Evolutionary conservation across 2,888 invertebrate genomes (phyloP).

Genomic region (Lasioglossum leucozonium): DNA sequence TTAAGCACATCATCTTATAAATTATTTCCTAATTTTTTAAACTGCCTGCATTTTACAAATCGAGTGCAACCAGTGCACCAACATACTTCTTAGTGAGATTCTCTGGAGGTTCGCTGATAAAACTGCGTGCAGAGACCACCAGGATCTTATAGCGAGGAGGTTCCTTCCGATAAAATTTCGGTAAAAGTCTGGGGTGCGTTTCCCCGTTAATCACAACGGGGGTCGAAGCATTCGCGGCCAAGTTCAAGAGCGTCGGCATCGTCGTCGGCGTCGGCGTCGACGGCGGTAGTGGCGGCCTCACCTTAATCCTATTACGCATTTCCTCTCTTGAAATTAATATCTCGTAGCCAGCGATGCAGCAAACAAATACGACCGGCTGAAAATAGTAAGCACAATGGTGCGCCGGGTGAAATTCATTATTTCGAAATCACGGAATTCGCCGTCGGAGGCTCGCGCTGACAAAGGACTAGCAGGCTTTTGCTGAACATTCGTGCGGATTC

Average conservation of each 20-base stretch:
- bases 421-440: conserved; percentile 54
- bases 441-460: conserved; percentile 38
- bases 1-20: not conserved
- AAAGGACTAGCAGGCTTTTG: conserved; percentile 63
- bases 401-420: conserved; percentile 37
- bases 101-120: no score
- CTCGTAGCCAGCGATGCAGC: not conserved
- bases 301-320: conserved; percentile 10
- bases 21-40: no score
- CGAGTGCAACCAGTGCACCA: no score
- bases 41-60: no score
- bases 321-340: conserved; percentile 6
- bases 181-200: not conserved
- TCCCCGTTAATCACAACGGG: not conserved
- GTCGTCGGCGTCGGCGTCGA: not conserved
- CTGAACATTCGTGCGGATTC: conserved; percentile 67
- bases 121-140: no score
- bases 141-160: not conserved
- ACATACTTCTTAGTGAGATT: not conserved
- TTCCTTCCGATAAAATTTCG: not conserved
- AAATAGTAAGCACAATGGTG: conserved; percentile 21
- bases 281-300: not conserved
- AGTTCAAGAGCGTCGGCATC: not conserved
- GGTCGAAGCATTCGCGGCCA: not conserved
- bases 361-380: conserved; percentile 15